Evolutionary conservation across 1,140 invertebrate genomes (phyloP).

Genomic region (Matsumurasca onukii): DNA sequence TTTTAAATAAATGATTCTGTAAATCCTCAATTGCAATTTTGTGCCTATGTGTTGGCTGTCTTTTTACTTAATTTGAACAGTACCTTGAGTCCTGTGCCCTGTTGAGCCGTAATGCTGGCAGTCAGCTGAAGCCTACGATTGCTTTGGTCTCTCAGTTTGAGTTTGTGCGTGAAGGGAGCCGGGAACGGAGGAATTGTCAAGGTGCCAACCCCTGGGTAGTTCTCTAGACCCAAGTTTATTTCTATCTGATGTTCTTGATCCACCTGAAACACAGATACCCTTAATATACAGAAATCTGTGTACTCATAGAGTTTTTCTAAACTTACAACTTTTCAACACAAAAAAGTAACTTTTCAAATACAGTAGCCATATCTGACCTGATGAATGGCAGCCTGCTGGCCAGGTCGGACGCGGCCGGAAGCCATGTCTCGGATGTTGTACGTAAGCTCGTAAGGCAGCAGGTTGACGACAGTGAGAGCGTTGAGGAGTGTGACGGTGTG

Average conservation of each 20-base stretch:
- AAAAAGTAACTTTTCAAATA: too few relatives aligned
- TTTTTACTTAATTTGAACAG: too few relatives aligned
- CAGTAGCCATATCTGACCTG: slow-evolving; percentile 33
- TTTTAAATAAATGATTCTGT: too few relatives aligned
- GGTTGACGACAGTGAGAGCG: slow-evolving; percentile 76
- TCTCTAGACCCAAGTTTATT: slow-evolving; percentile 75
- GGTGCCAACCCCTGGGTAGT: slow-evolving; percentile 70
- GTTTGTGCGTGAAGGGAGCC: slow-evolving; percentile 50
- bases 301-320: too few relatives aligned
- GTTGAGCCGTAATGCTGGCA: slow-evolving; percentile 55
- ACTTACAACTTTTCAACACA: too few relatives aligned
- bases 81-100: slow-evolving; percentile 59
- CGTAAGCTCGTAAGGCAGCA: slow-evolving; percentile 71
- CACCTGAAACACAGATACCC: slow-evolving; percentile 51
- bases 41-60: too few relatives aligned
- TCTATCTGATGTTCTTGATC: slow-evolving; percentile 70
- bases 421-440: slow-evolving; percentile 50
- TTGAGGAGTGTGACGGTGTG: slow-evolving; percentile 84
- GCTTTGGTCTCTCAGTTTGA: slow-evolving; percentile 68
- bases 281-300: too few relatives aligned
- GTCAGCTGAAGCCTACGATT: slow-evolving; percentile 74
- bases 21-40: too few relatives aligned
- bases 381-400: slow-evolving; percentile 40
- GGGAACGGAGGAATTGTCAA: slow-evolving; percentile 52
- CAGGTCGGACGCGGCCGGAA: slow-evolving; percentile 60